Evolutionary conservation across 2,797 vertebrate genomes (phyloP), one percentile per base, ranked within the genome.

Genomic region (Furcifer pardalis): DNA sequence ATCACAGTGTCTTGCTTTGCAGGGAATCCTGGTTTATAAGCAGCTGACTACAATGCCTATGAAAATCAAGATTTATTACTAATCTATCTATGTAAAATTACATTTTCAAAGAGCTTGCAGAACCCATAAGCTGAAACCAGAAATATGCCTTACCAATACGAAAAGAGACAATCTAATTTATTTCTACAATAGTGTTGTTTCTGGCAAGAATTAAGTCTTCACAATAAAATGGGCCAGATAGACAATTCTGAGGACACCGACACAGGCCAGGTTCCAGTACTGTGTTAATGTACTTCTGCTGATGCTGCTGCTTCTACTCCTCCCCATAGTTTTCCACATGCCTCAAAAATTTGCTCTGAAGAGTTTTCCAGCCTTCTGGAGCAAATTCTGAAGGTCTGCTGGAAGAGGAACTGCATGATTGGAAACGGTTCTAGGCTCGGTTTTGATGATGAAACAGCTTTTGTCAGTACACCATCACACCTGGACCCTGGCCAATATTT

Each of bases 121-220:
- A 96, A 92, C 95, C 94, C 91, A 87, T 93, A 90, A 94, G 87
- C 95, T 87, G 87, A 95, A 96, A 95, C 96, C 97, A 98, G 97
- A 98, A 97, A 98, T 96, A 96, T 97, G 97, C 97, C 96, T 98
- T 98, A 97, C 97, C 97, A 97, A 97, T 97, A 97, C 97, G 97
- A 98, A 96, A 97, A 96, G 97, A 96, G 95, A 96, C 95, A 68
- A 65, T 77, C 94, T 68, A 92, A 95, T 95, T 97, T 96, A 95
- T 96, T 96, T 97, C 97, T 96, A 97, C 95, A 94, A 95, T 96
- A 97, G 97, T 94, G 76, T 92, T 94, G 95, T 94, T 95, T 95
- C 91, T 94, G 94, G 92, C 94, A 96, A 96, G 92, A 96, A 90
- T 92, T 79, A 89, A 94, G 94, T 93, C 95, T 93, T 90, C 89